phyloP scores from a whole-genome alignment of 2,888 invertebrate genomes.

The Diaphora mendica region DNA sequence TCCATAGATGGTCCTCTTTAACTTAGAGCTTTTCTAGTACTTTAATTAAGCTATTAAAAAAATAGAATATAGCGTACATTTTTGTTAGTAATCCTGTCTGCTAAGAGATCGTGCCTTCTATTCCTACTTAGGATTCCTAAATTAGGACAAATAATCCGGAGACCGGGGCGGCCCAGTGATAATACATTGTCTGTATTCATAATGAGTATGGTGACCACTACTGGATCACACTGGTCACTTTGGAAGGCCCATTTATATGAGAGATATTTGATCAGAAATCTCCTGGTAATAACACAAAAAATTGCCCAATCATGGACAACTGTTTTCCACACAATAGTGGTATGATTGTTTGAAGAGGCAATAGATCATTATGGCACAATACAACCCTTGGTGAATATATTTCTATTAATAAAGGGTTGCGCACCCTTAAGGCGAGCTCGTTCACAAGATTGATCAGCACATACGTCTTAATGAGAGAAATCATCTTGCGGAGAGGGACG shows the following conservation, averaged over 20 bases:
- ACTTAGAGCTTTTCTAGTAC: neutral
- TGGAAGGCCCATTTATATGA: too few species aligned
- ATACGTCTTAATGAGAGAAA: conserved; percentile 59
- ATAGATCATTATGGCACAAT: conserved; percentile 22
- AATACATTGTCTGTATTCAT: too few species aligned
- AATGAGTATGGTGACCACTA: too few species aligned
- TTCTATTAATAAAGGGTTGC: conserved; percentile 48
- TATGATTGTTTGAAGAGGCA: neutral
- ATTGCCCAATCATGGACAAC: conserved; percentile 34
- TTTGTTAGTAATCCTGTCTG: neutral
- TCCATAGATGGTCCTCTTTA: too few species aligned
- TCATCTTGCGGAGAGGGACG: conserved; percentile 32
- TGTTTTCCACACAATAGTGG: conserved; percentile 37
- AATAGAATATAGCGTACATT: too few species aligned
- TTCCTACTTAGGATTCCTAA: too few species aligned
- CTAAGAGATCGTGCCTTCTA: too few species aligned
- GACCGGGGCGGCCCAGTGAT: too few species aligned
- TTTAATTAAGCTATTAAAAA: too few species aligned
- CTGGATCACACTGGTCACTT: too few species aligned
- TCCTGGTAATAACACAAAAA: neutral
- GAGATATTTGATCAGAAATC: neutral
- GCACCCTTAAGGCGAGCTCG: conserved; percentile 42
- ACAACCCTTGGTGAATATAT: conserved; percentile 27
- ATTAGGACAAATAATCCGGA: too few species aligned
- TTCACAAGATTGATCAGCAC: conserved; percentile 57